These are phyloP conservation scores for Lamellibrachia satsuma DNA, from an alignment of 2,888 invertebrate genomes.

Conservation along the genomic window DNA sequence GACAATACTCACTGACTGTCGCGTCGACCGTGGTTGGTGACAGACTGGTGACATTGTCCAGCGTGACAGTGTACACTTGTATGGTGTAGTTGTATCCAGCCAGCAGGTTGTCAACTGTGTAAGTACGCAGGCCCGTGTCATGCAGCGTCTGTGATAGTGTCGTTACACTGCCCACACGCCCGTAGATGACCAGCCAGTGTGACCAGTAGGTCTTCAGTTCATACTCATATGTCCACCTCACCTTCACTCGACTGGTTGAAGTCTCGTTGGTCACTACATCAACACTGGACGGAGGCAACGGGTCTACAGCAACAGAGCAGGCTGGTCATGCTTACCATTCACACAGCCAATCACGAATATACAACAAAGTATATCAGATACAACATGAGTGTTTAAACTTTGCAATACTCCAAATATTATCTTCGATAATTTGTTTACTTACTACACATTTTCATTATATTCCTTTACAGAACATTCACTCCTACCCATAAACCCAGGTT, in stretches of 20 bases:
- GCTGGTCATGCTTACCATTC: too few species aligned
- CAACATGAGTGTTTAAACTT: too few species aligned
- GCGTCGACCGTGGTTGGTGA: background rate
- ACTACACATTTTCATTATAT: too few species aligned
- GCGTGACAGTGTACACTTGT: background rate
- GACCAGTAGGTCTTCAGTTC: background rate
- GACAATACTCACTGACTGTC: background rate
- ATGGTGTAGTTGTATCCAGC: background rate
- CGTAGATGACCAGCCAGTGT: background rate
- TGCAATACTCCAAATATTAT: too few species aligned
- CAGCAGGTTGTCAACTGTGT: background rate
- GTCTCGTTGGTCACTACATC: background rate
- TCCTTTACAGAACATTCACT: too few species aligned
- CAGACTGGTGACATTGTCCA: background rate
- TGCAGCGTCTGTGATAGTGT: background rate
- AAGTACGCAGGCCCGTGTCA: background rate
- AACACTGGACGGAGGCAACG: background rate
- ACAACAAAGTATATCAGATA: too few species aligned
- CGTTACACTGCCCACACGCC: background rate
- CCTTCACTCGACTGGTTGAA: background rate
- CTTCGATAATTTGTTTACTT: too few species aligned
- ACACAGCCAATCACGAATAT: too few species aligned
- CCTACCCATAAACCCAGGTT: too few species aligned
- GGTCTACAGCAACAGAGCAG: background rate
- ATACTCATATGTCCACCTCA: background rate